phyloP scores from a whole-genome alignment of 2,113 vertebrate species.

The Alethe castanea region DNA sequence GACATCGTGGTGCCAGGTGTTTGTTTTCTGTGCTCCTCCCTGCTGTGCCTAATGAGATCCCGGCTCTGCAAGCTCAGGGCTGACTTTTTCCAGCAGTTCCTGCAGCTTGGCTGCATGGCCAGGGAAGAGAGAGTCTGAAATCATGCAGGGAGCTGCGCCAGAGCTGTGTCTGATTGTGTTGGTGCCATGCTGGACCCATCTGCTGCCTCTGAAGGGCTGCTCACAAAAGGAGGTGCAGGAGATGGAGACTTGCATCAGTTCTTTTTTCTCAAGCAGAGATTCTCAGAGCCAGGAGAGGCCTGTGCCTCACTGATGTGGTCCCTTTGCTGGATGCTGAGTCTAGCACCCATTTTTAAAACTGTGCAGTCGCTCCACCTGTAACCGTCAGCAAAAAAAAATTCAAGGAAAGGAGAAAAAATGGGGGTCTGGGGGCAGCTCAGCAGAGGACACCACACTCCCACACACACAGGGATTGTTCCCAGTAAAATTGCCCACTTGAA shows the following conservation, averaged over 20 bases:
- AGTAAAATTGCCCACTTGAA: no score
- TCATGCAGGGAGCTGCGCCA: accelerated
- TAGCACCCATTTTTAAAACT: no score
- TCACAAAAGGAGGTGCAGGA: not conserved
- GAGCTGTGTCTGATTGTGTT: not conserved
- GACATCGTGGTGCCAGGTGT: not conserved
- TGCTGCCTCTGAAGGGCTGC: not conserved
- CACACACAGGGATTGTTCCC: no score
- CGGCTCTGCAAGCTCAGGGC: not conserved
- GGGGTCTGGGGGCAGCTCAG: no score
- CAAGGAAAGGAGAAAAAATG: no score
- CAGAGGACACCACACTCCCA: no score
- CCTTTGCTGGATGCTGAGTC: no score
- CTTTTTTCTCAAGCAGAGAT: not conserved
- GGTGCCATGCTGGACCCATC: not conserved
- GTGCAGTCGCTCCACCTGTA: no score
- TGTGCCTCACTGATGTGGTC: not conserved
- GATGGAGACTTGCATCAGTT: not conserved
- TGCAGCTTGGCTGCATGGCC: not conserved
- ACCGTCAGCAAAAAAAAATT: no score
- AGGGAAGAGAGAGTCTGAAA: not conserved
- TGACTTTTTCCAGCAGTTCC: not conserved
- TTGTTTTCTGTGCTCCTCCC: not conserved
- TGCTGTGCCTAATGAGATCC: not conserved
- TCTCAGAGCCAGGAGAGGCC: not conserved